Conservation (phyloP, 2,797 vertebrate genomes). For the Typhlichthys eigenmanni region DNA sequence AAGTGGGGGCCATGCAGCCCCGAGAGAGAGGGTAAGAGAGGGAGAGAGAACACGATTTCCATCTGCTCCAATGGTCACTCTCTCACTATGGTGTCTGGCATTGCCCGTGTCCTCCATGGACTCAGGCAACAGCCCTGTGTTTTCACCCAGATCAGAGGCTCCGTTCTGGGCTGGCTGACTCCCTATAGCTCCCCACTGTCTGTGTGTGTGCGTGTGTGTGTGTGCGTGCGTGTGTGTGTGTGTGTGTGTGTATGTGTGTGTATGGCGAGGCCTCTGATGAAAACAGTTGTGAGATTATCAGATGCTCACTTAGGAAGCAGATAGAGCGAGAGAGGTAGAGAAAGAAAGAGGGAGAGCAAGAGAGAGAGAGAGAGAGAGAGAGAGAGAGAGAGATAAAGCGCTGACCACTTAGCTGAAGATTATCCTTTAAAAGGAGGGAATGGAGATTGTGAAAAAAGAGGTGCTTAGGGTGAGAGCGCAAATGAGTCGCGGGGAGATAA, state of each 20-base stretch:
- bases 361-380: conserved; percentile 63
- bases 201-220: conserved; percentile 8
- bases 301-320: conserved; percentile 67
- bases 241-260: conserved; percentile 23
- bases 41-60: conserved; percentile 35
- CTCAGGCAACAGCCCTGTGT: conserved; percentile 64
- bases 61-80: conserved; percentile 57
- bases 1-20: conserved; percentile 24
- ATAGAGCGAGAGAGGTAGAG: background rate
- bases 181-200: background rate
- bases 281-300: conserved; percentile 66
- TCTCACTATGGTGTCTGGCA: conserved; percentile 64
- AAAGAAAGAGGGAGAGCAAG: background rate
- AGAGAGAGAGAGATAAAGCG: conserved; percentile 49
- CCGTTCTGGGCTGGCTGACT: conserved; percentile 53
- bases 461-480: conserved; percentile 58
- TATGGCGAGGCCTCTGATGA: conserved; percentile 19
- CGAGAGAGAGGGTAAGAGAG: conserved; percentile 32
- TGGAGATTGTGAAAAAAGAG: conserved; percentile 68
- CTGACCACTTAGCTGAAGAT: conserved; percentile 94
- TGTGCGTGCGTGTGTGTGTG: conserved; percentile 28
- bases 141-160: conserved; percentile 82
- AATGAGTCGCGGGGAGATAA: conserved; percentile 58
- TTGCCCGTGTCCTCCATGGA: conserved; percentile 66
- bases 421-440: conserved; percentile 87